Evolutionary conservation across 2,113 vertebrate genomes (phyloP).

Genomic region (Carassius carassius): DNA sequence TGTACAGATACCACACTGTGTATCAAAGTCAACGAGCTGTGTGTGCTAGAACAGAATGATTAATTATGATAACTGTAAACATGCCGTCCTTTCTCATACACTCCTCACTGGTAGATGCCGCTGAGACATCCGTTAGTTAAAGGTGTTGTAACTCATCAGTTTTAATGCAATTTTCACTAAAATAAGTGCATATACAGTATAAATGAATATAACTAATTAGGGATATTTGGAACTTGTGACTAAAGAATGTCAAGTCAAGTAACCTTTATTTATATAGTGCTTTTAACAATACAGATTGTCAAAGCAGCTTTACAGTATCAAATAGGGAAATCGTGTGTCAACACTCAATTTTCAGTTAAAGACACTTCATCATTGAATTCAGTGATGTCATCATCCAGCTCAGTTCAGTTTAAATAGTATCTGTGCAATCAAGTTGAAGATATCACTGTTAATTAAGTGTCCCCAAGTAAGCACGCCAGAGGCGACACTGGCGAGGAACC

Average conservation of each 20-base stretch:
- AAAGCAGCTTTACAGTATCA: too few species aligned
- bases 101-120: not conserved
- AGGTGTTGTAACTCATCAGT: not conserved
- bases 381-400: too few species aligned
- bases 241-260: not conserved
- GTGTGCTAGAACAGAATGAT: conserved; percentile 13
- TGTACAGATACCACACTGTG: conserved; percentile 52
- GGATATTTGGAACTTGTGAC: not conserved
- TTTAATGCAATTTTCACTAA: not conserved
- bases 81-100: not conserved
- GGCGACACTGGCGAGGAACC: too few species aligned
- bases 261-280: too few species aligned
- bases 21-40: conserved; percentile 34
- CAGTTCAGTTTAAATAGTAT: too few species aligned
- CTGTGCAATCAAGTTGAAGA: too few species aligned
- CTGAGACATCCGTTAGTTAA: not conserved
- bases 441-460: too few species aligned
- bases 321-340: too few species aligned
- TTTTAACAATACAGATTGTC: too few species aligned
- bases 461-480: too few species aligned
- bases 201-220: not conserved
- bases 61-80: conserved; percentile 12
- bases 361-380: too few species aligned
- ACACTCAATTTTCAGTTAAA: too few species aligned
- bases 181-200: not conserved